Conservation (phyloP, 2,113 vertebrate species). For the Microcebus tavaratra region DNA sequence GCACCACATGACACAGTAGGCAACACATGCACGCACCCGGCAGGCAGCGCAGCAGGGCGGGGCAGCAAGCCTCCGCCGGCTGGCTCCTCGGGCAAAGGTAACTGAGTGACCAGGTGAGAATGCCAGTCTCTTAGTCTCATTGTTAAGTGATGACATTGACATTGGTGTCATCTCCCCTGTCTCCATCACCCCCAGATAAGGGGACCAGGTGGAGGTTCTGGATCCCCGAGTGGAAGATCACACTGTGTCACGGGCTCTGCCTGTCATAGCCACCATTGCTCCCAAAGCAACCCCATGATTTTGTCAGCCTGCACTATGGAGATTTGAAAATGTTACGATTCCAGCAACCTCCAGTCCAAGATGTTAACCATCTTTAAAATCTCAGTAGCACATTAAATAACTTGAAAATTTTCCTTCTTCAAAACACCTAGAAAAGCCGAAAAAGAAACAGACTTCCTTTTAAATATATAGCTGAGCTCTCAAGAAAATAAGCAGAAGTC, state of each 20-base stretch:
- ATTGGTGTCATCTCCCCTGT: background rate
- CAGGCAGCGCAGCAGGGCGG: fast-evolving
- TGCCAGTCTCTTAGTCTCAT: background rate
- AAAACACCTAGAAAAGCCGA: background rate
- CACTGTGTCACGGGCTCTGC: background rate
- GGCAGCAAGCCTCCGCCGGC: background rate
- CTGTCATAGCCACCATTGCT: background rate
- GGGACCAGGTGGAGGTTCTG: background rate
- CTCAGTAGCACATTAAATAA: background rate
- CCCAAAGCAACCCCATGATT: background rate
- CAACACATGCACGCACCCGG: background rate
- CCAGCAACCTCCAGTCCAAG: background rate
- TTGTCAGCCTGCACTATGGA: background rate
- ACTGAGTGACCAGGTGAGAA: background rate
- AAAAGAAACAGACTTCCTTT: background rate
- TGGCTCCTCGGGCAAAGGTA: background rate
- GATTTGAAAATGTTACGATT: background rate
- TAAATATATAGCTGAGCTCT: background rate
- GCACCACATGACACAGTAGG: background rate
- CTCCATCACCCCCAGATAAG: background rate
- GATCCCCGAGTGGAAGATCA: background rate
- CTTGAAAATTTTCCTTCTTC: background rate
- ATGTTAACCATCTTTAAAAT: background rate
- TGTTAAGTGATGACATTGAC: background rate
- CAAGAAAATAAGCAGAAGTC: background rate